Conservation (phyloP, 2,113 vertebrate genomes). For the Gulo gulo region DNA sequence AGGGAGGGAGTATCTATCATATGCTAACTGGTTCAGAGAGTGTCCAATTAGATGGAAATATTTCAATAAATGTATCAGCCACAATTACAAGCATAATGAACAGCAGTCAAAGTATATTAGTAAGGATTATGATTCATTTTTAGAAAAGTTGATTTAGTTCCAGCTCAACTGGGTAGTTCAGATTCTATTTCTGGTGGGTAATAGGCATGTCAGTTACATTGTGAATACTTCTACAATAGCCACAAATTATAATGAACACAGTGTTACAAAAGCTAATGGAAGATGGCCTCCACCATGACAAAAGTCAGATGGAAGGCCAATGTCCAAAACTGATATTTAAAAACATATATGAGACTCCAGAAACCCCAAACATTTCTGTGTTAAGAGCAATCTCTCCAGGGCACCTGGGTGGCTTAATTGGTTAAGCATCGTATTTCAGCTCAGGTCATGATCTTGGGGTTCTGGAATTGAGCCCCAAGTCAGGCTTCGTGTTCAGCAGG, state of each 20-base stretch:
- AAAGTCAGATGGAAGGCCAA: background rate
- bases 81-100: conserved; percentile 38
- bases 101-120: conserved; percentile 1
- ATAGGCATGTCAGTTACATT: background rate
- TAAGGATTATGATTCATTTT: conserved; percentile 34
- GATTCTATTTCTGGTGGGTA: conserved; percentile 23
- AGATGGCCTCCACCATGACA: background rate
- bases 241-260: background rate
- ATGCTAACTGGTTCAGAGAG: background rate
- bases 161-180: conserved; percentile 8
- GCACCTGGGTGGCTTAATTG: background rate
- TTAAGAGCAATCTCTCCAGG: background rate
- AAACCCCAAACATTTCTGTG: background rate
- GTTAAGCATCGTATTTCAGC: background rate
- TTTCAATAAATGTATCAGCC: conserved; percentile 23
- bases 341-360: background rate
- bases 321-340: background rate
- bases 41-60: conserved; percentile 4
- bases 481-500: background rate
- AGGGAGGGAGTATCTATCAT: background rate
- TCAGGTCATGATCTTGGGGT: background rate
- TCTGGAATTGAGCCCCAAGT: background rate
- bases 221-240: background rate
- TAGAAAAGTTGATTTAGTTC: conserved; percentile 40
- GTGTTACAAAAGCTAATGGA: background rate